Base-by-base conservation (phyloP, 2,888 invertebrate species). In the Micropterix aruncella region DNA sequence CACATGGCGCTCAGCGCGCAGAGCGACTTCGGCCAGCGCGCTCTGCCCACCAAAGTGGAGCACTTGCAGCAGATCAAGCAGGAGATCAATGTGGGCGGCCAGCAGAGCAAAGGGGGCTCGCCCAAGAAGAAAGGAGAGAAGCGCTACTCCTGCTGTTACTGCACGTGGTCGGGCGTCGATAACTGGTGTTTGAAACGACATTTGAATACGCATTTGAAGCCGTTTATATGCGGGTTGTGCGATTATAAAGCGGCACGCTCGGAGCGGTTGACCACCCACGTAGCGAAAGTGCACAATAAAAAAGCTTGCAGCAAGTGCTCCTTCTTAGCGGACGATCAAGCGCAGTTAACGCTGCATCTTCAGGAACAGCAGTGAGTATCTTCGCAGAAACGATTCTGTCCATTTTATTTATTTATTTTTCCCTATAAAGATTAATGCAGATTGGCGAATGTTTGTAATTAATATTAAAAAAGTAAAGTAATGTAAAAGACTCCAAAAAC, bases 121-220 rank as follows among this genome's bases (percentile, higher is more conserved):
- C 46, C 56, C 47, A 56, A 59, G 51, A 56, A 57, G 61, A 79
- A 70, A 63, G 75, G 78, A 42, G 80, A 81, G 59, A 79, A 82
- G 54, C 77, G 85, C 53, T 87, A 84, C 65, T 80, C 84, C 52
- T 92, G 92, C 66, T 85, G 87, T 60, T 91, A 89, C 61, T 93
- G 92, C 64, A 77, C 90, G 16, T 92, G 91, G 91, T 85, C 87
- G 37, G 92, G 92, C 16, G 89, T 87, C 45, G 92, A 92, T 66
- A 91, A 91, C 62, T 93, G 92, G 92, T 91, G 91, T 57, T 72
- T 92, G 47, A 91, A 92, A 63, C 77, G 92, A 40, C 92, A 93
- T 62, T 76, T 92, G 56, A 92, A 92, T 69, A 92, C 91, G 27
- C 92, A 93, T 63, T 76, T 91, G 59, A 92, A 92, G 66, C 91